Conservation (phyloP, 2,797 vertebrate species). For the Acanthiza pusilla region DNA sequence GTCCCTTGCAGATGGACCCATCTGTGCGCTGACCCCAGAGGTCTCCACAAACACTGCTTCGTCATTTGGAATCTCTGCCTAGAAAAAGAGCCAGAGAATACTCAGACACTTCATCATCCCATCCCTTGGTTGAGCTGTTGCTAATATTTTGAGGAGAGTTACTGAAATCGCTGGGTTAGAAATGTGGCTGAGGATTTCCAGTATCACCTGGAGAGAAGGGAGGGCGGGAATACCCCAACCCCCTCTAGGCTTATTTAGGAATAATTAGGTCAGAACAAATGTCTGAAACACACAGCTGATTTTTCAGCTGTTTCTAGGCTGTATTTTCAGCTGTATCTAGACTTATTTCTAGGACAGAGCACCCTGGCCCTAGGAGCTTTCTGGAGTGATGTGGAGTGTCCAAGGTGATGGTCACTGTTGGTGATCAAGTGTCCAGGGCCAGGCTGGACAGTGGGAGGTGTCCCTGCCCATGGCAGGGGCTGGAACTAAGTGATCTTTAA, state of each 20-base stretch:
- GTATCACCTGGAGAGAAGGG: not conserved
- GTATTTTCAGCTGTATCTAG: not conserved
- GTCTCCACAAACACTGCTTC: not conserved
- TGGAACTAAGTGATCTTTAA: not conserved
- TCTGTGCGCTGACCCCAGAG: not conserved
- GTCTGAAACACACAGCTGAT: not conserved
- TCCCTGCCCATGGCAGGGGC: not conserved
- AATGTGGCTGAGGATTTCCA: not conserved
- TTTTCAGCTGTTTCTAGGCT: not conserved
- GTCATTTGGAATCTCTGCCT: not conserved
- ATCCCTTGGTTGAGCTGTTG: not conserved
- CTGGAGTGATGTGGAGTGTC: rapidly evolving
- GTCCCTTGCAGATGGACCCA: not conserved
- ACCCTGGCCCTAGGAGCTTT: not conserved
- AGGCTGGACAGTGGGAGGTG: rapidly evolving
- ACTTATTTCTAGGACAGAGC: not conserved
- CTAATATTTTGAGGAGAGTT: rapidly evolving
- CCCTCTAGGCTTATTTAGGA: not conserved
- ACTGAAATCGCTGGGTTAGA: not conserved
- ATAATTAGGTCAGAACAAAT: constrained; percentile 48
- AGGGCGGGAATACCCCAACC: not conserved
- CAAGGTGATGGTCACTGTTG: too few relatives aligned
- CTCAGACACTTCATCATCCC: not conserved
- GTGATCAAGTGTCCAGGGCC: not conserved
- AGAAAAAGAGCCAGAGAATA: not conserved